Base-by-base conservation (phyloP, 1,140 invertebrate species). In the Hormaphis cornu region DNA sequence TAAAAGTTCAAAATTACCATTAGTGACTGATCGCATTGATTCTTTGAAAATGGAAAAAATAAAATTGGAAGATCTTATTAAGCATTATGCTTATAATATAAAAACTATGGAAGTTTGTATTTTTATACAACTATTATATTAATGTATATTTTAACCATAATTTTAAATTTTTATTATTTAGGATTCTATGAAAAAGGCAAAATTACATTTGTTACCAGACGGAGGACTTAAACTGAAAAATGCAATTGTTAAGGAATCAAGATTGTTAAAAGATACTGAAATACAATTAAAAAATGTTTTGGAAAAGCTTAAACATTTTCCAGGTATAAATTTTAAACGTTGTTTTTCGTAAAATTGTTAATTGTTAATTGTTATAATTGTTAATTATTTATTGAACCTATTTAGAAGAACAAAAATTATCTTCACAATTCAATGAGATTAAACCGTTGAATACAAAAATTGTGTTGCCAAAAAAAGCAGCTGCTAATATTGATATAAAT, bases 201-300 rank as follows among this genome's bases (percentile, higher is more conserved):
- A 66, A 33, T 48, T 66, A 66, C 18, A 66, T 33, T 46, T 66
- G 50, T 66, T 66, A 24, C 61, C 61, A 3, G 61, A 66, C 24
- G 44, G 44, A 33, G 61, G 61, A 20, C 14, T 50, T 22, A 66
- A 33, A 48, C 50, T 66, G 50, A 66, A 66, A 50, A 48, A 14
- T 18, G 61, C 61, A 8, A 66, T 66, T 50, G 0, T n/a, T 9
- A 66, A 66, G 18, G 44, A 66, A 48, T 42, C 48, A n/a, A 66
- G 10, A 35, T 12, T 10, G 22, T 33, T 37, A 35, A 50, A n/a
- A 35, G 40, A 66, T 22, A 50, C 28, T 8, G 16, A 9, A 50
- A 35, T 9, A 22, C 61, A 66, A 48, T 50, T 66, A 22, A 46
- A 66, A 35, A 66, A 50, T 50, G 44, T 66, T 22, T 28, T 66